These are phyloP conservation scores for Thunnus maccoyii DNA, from an alignment of 2,113 vertebrate genomes.

Conservation along the genomic window DNA sequence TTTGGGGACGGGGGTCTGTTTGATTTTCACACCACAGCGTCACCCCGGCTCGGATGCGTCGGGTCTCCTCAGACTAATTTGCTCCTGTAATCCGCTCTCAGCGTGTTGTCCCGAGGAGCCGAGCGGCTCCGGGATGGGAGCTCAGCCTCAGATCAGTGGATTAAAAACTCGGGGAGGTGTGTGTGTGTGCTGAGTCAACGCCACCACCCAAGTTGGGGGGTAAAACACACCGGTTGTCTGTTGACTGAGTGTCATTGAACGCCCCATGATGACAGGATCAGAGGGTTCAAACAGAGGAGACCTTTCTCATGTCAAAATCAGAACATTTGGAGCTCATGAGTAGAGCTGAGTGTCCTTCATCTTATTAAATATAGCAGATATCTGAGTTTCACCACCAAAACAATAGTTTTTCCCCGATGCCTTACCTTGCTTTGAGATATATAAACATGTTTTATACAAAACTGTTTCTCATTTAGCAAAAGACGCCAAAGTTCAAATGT, in stretches of 20 bases:
- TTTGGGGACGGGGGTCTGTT: slow-evolving; percentile 54
- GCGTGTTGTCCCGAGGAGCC: slow-evolving; percentile 53
- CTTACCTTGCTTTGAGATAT: no score
- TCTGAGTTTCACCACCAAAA: neutral
- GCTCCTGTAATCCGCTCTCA: slow-evolving; percentile 67
- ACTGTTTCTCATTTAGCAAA: neutral
- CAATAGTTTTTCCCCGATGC: neutral
- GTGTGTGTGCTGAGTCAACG: slow-evolving; percentile 34
- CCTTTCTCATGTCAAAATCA: no score
- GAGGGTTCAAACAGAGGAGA: neutral
- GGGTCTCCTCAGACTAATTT: slow-evolving; percentile 61
- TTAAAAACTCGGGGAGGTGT: slow-evolving; percentile 43
- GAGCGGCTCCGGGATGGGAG: slow-evolving; percentile 36
- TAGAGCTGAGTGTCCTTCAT: no score
- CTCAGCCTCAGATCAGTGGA: slow-evolving; percentile 41
- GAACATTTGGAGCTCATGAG: neutral
- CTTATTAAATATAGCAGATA: neutral
- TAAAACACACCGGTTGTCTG: slow-evolving; percentile 21
- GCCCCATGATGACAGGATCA: neutral
- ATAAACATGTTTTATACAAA: no score
- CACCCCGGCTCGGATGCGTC: slow-evolving; percentile 13
- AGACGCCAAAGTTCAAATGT: neutral
- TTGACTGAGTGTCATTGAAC: slow-evolving; percentile 41
- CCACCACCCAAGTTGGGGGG: slow-evolving; percentile 60
- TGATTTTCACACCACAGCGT: slow-evolving; percentile 71